Evolutionary conservation across 64 coral and sea anemone genomes (phyloP).

Genomic region (Acropora tenuis): DNA sequence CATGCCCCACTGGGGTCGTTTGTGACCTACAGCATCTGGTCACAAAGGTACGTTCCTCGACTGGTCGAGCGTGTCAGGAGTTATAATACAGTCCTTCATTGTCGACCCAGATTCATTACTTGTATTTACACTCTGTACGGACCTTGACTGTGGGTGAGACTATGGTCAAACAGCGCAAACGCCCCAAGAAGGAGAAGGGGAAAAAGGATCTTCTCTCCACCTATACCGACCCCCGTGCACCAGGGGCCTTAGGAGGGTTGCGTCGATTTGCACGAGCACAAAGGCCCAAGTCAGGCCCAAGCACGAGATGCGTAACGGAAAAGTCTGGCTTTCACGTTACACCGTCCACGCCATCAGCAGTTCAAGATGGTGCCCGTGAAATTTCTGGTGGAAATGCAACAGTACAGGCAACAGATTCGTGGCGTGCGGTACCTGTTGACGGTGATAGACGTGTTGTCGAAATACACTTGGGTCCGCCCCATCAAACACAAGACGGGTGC

Average conservation of each 20-base stretch:
- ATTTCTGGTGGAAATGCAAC: constrained; percentile 7
- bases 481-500: constrained; percentile 37
- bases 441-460: constrained; percentile 43
- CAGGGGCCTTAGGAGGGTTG: no score
- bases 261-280: constrained; percentile 13
- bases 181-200: no score
- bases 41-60: no score
- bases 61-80: no score
- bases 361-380: constrained; percentile 23
- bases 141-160: background rate
- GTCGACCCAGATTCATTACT: no score
- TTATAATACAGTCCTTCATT: background rate
- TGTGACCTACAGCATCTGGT: no score
- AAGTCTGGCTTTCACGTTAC: constrained; percentile 18
- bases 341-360: no score
- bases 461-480: constrained; percentile 18
- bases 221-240: no score
- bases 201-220: no score
- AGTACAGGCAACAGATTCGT: background rate
- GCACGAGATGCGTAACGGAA: background rate
- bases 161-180: no score
- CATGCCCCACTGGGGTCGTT: no score
- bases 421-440: constrained; percentile 44
- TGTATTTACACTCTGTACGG: no score
- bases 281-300: background rate